Base-by-base conservation (phyloP, 2,113 vertebrate genomes). In the Nibea albiflora region DNA sequence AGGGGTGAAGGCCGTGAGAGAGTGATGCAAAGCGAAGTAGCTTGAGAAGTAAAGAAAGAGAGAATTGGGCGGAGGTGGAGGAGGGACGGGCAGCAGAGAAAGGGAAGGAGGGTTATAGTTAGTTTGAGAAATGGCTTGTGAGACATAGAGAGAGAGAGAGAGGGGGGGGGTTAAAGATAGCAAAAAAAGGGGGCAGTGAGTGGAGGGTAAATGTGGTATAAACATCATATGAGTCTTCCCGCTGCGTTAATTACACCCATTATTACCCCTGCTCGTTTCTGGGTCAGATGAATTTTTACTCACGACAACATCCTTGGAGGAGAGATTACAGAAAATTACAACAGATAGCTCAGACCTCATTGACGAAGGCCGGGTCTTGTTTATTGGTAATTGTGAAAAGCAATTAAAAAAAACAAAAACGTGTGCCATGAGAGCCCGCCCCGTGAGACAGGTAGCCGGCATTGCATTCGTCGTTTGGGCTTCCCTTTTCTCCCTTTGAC, bases 181-280 rank as follows among this genome's bases (percentile, higher is more conserved):
- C 15, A 49, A 49, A 26, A 26, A 20, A 20, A 10, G 11, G 17
- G 19, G 69, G 20, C 2, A n/a, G 66, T 22, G 64, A 50, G 42
- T 24, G 60, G 28, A 80, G 79, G 63, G 68, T 84, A 76, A 88
- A 70, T 49, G 56, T 47, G 79, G 22, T 46, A 50, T 72, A 79
- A 88, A 85, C 74, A 86, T 84, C 74, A 86, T 84, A 91, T 81
- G 53, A 70, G 64, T 84, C 85, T 73, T 57, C 85, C 71, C 2
- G 62, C 63, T 86, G 78, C 68, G 82, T 88, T 92, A 89, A 94
- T 94, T 91, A 91, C 82, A 79, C 70, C 72, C 76, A 86, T 92
- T 84, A 90, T 90, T 85, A 80, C 80, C 65, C 50, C 0, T 35
- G n/a, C 80, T 67, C 73, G 66, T 90, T 90, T 92, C 79, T 92